Percentiles rank a stretch among this genome's conserved stretches.
These are phyloP conservation scores for Kuschelorhynchus macadamiae DNA, from an alignment of 2,888 invertebrate genomes.

Conservation along the genomic window DNA sequence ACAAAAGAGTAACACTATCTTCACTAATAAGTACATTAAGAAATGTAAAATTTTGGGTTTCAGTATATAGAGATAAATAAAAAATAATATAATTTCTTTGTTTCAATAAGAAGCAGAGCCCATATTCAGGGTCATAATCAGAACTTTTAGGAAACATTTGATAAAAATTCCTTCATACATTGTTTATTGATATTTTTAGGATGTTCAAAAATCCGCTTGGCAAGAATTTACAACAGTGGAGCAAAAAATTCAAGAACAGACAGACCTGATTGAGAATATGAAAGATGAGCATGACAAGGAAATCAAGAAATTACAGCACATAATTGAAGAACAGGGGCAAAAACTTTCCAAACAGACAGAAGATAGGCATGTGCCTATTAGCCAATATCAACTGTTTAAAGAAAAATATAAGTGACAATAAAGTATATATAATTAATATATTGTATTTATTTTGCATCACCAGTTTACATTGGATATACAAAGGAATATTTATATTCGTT, in stretches of 20 bases:
- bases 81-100: too few relatives aligned
- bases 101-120: too few relatives aligned
- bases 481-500: not conserved
- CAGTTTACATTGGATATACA: not conserved
- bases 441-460: constrained; percentile 56
- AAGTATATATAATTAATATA: not conserved
- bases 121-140: too few relatives aligned
- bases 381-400: constrained; percentile 64
- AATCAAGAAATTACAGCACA: constrained; percentile 67
- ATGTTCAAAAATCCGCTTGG: constrained; percentile 71
- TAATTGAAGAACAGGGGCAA: constrained; percentile 69
- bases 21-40: too few relatives aligned
- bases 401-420: constrained; percentile 61
- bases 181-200: too few relatives aligned
- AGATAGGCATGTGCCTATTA: constrained; percentile 53
- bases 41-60: too few relatives aligned
- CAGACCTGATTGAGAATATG: constrained; percentile 68
- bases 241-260: constrained; percentile 70
- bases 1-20: too few relatives aligned
- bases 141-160: too few relatives aligned
- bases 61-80: too few relatives aligned
- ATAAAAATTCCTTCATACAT: too few relatives aligned
- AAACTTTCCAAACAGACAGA: constrained; percentile 54
- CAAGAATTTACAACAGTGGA: constrained; percentile 71
- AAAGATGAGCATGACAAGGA: constrained; percentile 70